phyloP scores from a whole-genome alignment of 2,113 vertebrate genomes.

The Oceanodroma tethys region DNA sequence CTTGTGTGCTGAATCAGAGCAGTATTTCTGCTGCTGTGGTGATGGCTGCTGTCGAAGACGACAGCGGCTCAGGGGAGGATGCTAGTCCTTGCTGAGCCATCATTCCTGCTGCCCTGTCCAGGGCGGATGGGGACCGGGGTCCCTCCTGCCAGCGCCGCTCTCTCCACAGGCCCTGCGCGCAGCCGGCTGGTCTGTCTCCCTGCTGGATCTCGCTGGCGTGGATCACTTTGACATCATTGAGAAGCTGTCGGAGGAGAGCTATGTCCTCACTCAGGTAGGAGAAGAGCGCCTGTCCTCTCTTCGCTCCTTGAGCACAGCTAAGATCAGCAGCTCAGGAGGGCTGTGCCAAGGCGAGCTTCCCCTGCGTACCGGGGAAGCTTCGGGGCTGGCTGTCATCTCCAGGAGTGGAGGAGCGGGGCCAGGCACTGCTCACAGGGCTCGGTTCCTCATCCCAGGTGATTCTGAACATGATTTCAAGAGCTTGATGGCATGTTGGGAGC shows the following conservation, averaged over 20 bases:
- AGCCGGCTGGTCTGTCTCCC: constrained; percentile 36
- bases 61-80: rapidly evolving
- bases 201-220: constrained; percentile 31
- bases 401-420: background rate
- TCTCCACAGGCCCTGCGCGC: constrained; percentile 11
- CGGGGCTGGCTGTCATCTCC: background rate
- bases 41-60: rapidly evolving
- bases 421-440: background rate
- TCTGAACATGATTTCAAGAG: constrained; percentile 64
- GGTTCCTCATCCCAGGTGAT: constrained; percentile 50
- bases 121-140: background rate
- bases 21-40: background rate
- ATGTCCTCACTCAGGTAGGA: constrained; percentile 68
- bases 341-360: background rate
- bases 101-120: background rate
- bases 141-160: rapidly evolving
- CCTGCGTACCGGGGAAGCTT: rapidly evolving
- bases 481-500: background rate
- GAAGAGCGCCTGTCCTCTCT: too few species aligned
- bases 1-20: background rate
- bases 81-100: background rate
- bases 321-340: background rate
- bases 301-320: rapidly evolving
- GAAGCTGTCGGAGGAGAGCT: constrained; percentile 59
- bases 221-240: constrained; percentile 80